These are phyloP conservation scores for Microchirus variegatus DNA, from an alignment of 2,797 vertebrate species.

Conservation along the genomic window DNA sequence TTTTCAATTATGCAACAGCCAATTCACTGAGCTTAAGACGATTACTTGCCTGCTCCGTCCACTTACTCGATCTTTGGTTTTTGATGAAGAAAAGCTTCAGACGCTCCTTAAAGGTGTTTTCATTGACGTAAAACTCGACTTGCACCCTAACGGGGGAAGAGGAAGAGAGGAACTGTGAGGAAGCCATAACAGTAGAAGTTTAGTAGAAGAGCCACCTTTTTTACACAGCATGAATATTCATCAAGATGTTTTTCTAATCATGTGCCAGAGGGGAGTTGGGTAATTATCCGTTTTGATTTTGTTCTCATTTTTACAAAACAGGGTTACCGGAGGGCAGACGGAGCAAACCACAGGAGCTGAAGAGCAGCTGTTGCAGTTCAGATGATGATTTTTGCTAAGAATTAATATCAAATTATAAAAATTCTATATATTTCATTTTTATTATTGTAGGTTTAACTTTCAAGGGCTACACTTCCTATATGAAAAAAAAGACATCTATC, in stretches of 20 bases:
- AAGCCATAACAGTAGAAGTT: neutral
- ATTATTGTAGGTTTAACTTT: neutral
- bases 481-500: too few species aligned
- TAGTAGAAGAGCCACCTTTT: slow-evolving; percentile 1
- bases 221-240: slow-evolving; percentile 31
- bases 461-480: neutral
- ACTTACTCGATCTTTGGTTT: slow-evolving; percentile 97
- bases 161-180: slow-evolving; percentile 15
- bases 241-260: slow-evolving; percentile 38
- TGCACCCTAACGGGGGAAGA: slow-evolving; percentile 85
- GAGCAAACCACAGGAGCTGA: slow-evolving; percentile 1
- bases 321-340: neutral
- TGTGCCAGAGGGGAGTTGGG: slow-evolving; percentile 23
- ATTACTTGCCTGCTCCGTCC: neutral
- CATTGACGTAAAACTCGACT: slow-evolving; percentile 97
- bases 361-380: slow-evolving; percentile 12
- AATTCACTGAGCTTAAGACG: neutral
- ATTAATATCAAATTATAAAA: neutral
- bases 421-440: neutral
- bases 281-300: slow-evolving; percentile 41
- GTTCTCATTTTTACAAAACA: slow-evolving; percentile 33
- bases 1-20: slow-evolving; percentile 1
- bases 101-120: slow-evolving; percentile 97
- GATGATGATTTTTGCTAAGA: neutral
- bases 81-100: slow-evolving; percentile 99